Evolutionary conservation across 2,888 invertebrate genomes (phyloP), one percentile per base, ranked within the genome.

Genomic region (Caenorhabditis becei): DNA sequence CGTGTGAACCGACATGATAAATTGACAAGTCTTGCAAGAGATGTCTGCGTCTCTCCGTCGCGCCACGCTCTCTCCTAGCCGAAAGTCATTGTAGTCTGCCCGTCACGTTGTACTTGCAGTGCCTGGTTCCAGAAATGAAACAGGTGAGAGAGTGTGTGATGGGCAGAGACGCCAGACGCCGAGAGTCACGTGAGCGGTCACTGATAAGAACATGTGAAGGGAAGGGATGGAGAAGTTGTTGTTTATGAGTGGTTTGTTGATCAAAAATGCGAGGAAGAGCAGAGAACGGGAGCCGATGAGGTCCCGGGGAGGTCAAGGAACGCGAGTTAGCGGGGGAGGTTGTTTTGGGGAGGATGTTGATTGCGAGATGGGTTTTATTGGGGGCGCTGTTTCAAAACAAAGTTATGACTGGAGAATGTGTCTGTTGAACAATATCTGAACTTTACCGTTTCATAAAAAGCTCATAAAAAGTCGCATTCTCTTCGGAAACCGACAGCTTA

Each of bases 121-220:
- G 41, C 41, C 59, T 35, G 59, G 59, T 61, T 61, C 61, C 61
- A 61, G 61, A 61, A 61, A 37, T 18, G 35, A n/a, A n/a, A 35
- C 20, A 14, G n/a, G 35, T 5, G 28, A 56, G 56, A 56, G 61
- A 62, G 20, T 32, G 49, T n/a, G 62, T 47, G 18, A 47, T 7
- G 20, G 44, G 16, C 26, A 62, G 62, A 62, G 62, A 47, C 26
- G 58, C 0, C 11, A 32, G 41, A 66, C 56, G 51, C 4, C 14
- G 59, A 59, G 58, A 41, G 66, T 66, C 66, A 66, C 66, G 74
- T 66, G 66, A 65, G 41, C 18, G 59, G 59, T 23, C 32, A 26
- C 14, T 75, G 59, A 75, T 75, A 75, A 66, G 44, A 75, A 59
- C 72, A 72, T 75, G 74, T 65, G 74, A 75, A 75, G 16, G 1